A percentile compares a stretch with the other conserved stretches of the same genome.
Evolutionary conservation across 2,888 invertebrate species (phyloP).

Genomic region (Eupithecia dodoneata): DNA sequence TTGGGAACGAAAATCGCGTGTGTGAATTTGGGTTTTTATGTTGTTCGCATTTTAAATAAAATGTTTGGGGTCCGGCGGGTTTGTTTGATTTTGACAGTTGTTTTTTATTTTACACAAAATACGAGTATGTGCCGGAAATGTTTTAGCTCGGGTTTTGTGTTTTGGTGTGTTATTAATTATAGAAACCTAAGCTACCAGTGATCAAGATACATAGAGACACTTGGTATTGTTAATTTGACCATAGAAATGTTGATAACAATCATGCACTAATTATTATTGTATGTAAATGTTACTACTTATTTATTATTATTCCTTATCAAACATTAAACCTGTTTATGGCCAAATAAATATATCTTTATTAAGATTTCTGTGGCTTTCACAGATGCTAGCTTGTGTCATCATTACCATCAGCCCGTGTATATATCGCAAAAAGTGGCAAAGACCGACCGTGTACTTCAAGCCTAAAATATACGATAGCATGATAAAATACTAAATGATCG

Average conservation of each 20-base stretch:
- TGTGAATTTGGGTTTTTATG: neutral
- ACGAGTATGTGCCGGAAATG: neutral
- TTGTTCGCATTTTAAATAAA: neutral
- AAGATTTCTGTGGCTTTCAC: neutral
- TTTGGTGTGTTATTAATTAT: neutral
- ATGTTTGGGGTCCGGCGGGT: neutral
- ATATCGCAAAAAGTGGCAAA: neutral
- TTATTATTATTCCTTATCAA: too few relatives aligned
- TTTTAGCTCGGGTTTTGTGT: neutral
- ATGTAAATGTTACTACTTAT: too few relatives aligned
- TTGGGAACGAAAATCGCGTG: neutral
- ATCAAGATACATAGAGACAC: neutral
- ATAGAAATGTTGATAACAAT: too few relatives aligned
- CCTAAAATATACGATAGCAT: conserved; percentile 24
- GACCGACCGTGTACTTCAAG: neutral
- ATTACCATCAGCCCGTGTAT: neutral
- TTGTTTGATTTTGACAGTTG: neutral
- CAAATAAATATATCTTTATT: too few relatives aligned
- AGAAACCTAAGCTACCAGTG: neutral
- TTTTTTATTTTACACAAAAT: neutral
- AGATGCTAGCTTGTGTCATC: neutral
- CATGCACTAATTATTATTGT: too few relatives aligned
- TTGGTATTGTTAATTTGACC: neutral
- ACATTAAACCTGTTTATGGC: too few relatives aligned
- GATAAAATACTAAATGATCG: conserved; percentile 23